Percentiles rank a stretch among this genome's conserved stretches.
Conservation (phyloP, 2,888 invertebrate genomes). For the Dorcus hopei region DNA sequence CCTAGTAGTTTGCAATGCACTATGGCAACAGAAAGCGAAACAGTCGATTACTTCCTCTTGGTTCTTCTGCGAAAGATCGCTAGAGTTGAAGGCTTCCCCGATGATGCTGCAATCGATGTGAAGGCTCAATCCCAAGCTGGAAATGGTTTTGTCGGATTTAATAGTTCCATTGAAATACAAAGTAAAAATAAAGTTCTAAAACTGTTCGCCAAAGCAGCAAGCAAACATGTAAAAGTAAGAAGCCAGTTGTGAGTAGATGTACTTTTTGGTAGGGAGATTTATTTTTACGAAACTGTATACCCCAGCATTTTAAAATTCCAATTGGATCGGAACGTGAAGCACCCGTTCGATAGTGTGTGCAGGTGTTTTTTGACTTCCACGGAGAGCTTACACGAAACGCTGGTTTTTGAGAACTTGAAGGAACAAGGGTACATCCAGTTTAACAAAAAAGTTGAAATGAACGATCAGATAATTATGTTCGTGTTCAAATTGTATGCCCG, state of each 20-base stretch:
- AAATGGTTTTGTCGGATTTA: conserved; percentile 16
- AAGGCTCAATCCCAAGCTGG: conserved; percentile 13
- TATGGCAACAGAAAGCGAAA: too few species aligned
- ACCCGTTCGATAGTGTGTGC: not conserved
- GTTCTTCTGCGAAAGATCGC: too few species aligned
- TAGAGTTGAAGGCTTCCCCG: too few species aligned
- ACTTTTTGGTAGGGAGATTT: not conserved
- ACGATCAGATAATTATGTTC: conserved; percentile 32
- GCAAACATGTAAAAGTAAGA: conserved; percentile 12
- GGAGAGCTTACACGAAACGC: not conserved
- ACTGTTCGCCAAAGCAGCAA: conserved; percentile 20
- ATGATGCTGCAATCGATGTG: not conserved
- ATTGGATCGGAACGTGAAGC: not conserved
- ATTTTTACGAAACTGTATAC: not conserved
- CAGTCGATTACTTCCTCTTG: too few species aligned
- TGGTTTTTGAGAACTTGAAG: conserved; percentile 29
- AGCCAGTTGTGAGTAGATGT: not conserved
- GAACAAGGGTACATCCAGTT: conserved; percentile 29
- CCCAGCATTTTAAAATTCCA: not conserved
- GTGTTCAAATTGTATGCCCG: conserved; percentile 36
- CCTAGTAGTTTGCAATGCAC: too few species aligned
- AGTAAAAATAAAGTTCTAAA: conserved; percentile 16
- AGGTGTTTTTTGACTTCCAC: not conserved
- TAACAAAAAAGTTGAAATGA: conserved; percentile 29
- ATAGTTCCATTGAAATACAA: conserved; percentile 11